A percentile compares a stretch with the other conserved stretches of the same genome.
These are phyloP conservation scores for Buceros bicornis DNA, from an alignment of 2,797 vertebrate species.

Conservation along the genomic window DNA sequence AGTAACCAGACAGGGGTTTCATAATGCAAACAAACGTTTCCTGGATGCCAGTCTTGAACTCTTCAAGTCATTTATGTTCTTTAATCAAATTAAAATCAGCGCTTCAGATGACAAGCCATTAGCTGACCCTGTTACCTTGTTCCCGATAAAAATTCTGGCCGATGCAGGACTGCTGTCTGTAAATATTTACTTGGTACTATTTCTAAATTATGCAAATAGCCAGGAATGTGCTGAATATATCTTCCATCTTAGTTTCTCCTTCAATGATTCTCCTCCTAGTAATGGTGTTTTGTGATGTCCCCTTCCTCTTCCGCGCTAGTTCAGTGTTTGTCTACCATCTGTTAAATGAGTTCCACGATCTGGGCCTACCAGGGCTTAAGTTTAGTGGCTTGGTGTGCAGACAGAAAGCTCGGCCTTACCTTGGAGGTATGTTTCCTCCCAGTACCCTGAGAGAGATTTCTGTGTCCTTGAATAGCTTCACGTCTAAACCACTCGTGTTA, in stretches of 20 bases:
- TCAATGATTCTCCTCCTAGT: background rate
- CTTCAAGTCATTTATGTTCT: constrained; percentile 43
- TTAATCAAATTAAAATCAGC: constrained; percentile 37
- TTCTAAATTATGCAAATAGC: constrained; percentile 53
- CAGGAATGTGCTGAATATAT: background rate
- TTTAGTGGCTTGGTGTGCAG: background rate
- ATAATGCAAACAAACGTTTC: constrained; percentile 55
- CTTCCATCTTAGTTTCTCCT: background rate
- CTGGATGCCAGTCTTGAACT: constrained; percentile 46
- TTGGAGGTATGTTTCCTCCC: constrained; percentile 25
- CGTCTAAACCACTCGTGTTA: background rate
- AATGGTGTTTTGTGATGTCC: background rate
- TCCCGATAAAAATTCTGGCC: constrained; percentile 2
- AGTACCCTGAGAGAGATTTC: background rate
- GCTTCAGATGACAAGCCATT: constrained; percentile 12
- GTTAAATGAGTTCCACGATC: background rate
- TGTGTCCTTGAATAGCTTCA: background rate
- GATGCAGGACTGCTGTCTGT: background rate
- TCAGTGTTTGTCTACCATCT: background rate
- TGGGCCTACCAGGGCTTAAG: constrained; percentile 9
- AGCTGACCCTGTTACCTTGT: background rate
- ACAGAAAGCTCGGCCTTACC: background rate
- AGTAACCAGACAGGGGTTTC: constrained; percentile 56
- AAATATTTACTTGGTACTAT: constrained; percentile 44
- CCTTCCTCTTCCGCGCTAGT: background rate